A percentile compares a stretch with the other conserved stretches of the same genome.
These are phyloP conservation scores for Parasteatoda tepidariorum DNA, from an alignment of 1,140 invertebrate genomes.

Conservation along the genomic window DNA sequence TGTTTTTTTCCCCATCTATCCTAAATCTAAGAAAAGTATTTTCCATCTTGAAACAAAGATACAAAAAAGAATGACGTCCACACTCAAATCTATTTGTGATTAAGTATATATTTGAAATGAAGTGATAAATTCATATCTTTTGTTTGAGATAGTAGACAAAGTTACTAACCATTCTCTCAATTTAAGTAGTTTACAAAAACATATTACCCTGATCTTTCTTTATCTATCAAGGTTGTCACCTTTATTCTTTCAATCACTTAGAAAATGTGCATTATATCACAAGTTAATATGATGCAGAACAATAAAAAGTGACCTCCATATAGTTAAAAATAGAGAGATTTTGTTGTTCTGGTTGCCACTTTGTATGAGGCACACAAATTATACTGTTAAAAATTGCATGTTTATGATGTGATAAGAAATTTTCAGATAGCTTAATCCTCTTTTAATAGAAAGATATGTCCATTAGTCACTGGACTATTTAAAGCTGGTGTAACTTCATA, in stretches of 20 bases:
- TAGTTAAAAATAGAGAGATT: conserved; percentile 55
- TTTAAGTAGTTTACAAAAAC: neutral
- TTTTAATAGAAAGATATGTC: conserved; percentile 53
- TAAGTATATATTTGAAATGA: too few species aligned
- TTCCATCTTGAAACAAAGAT: too few species aligned
- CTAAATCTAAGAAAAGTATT: too few species aligned
- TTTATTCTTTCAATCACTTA: conserved; percentile 35
- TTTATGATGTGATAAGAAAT: conserved; percentile 5
- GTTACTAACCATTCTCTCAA: too few species aligned
- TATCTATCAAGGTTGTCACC: conserved; percentile 46
- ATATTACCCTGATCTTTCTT: conserved; percentile 43
- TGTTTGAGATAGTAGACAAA: too few species aligned
- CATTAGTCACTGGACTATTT: conserved; percentile 49
- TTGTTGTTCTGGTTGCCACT: conserved; percentile 53
- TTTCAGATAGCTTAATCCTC: conserved; percentile 40
- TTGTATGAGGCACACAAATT: conserved; percentile 46
- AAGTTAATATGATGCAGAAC: conserved; percentile 44
- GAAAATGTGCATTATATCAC: conserved; percentile 49
- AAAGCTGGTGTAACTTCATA: conserved; percentile 15
- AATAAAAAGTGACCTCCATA: conserved; percentile 41
- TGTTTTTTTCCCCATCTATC: too few species aligned
- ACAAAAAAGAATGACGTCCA: too few species aligned
- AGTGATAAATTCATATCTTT: too few species aligned
- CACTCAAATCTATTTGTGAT: too few species aligned
- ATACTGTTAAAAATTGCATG: conserved; percentile 41